A percentile compares a stretch with the other conserved stretches of the same genome.
Conservation (phyloP, 2,113 vertebrate genomes). For the Potamarius usumacintae region DNA sequence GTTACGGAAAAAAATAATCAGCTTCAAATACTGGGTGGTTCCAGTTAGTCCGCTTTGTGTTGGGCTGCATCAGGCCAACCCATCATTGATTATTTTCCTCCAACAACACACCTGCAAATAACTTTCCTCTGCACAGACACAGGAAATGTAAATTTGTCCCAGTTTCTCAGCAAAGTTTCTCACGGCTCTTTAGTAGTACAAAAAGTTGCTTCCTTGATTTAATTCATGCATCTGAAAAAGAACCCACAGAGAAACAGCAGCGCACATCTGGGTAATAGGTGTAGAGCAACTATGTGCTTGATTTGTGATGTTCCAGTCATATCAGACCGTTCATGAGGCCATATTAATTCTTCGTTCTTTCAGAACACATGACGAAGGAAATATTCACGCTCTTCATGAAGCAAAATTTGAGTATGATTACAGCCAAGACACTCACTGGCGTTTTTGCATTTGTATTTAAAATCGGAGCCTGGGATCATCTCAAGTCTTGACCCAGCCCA, state of each 20-base stretch:
- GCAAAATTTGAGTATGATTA: background rate
- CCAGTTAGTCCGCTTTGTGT: background rate
- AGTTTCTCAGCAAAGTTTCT: background rate
- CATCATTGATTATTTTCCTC: background rate
- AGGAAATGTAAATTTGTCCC: background rate
- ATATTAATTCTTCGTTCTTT: background rate
- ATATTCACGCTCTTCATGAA: background rate
- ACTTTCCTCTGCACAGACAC: background rate
- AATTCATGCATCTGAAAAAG: background rate
- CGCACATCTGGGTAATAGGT: background rate
- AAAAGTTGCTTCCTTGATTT: background rate
- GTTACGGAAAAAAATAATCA: background rate
- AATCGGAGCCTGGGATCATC: background rate
- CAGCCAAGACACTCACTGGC: background rate
- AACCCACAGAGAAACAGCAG: background rate
- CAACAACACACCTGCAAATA: background rate
- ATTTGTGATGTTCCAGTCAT: background rate
- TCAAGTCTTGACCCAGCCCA: background rate
- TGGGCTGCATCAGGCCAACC: background rate
- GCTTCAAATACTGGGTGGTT: background rate
- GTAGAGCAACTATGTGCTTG: background rate
- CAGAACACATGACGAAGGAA: background rate
- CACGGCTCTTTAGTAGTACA: background rate
- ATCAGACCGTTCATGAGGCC: too few species aligned
- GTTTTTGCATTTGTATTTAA: background rate